phyloP scores from a whole-genome alignment of 1,140 invertebrate species.

The Aphelinus atriplicis region DNA sequence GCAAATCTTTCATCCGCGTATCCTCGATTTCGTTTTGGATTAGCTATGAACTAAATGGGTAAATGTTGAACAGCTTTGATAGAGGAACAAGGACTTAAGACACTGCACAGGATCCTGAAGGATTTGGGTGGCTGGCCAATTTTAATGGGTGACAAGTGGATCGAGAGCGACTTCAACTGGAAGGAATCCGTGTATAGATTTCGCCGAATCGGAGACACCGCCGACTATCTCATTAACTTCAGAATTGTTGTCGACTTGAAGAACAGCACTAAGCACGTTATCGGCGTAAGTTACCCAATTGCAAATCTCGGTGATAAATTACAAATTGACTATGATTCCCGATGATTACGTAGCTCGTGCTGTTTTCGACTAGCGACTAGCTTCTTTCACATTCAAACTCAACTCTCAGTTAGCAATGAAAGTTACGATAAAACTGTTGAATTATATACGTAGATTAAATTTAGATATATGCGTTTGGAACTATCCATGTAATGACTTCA shows the following conservation, averaged over 20 bases:
- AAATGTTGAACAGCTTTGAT: slow-evolving; percentile 71
- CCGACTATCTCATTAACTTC: slow-evolving; percentile 93
- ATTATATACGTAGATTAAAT: too few relatives aligned
- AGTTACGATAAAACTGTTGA: too few relatives aligned
- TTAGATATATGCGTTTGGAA: too few relatives aligned
- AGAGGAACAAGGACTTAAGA: slow-evolving; percentile 76
- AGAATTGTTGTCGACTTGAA: slow-evolving; percentile 91
- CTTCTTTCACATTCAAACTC: too few relatives aligned
- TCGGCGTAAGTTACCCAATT: slow-evolving; percentile 77
- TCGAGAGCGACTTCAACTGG: slow-evolving; percentile 80
- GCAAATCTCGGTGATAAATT: too few relatives aligned
- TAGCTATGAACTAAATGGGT: too few relatives aligned
- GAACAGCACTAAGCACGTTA: slow-evolving; percentile 84
- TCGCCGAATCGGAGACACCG: slow-evolving; percentile 81
- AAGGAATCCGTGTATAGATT: slow-evolving; percentile 84
- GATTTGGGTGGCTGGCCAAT: slow-evolving; percentile 92
- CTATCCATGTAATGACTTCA: too few relatives aligned
- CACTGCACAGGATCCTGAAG: slow-evolving; percentile 76
- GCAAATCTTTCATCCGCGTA: slow-evolving; percentile 36
- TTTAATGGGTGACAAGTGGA: slow-evolving; percentile 81
- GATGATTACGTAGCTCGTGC: too few relatives aligned
- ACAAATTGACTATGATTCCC: too few relatives aligned
- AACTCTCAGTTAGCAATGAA: too few relatives aligned
- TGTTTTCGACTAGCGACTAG: too few relatives aligned
- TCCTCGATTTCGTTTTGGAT: too few relatives aligned